Percentiles rank a stretch among this genome's conserved stretches.
These are phyloP conservation scores for Aethina tumida DNA, from an alignment of 1,140 invertebrate species.

Conservation along the genomic window DNA sequence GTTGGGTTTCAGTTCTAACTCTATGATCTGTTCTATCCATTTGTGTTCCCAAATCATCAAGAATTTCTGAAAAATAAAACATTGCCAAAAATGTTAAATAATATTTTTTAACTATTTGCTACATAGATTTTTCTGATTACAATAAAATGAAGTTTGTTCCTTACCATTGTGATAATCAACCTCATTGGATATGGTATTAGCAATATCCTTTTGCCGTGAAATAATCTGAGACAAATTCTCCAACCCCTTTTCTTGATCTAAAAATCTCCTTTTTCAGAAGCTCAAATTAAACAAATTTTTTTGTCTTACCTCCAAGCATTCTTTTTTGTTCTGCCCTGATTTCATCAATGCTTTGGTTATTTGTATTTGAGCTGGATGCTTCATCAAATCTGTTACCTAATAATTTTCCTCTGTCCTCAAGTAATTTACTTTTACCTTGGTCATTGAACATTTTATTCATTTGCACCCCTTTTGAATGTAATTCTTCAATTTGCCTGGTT, in stretches of 20 bases:
- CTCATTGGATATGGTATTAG: constrained; percentile 62
- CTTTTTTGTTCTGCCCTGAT: constrained; percentile 22
- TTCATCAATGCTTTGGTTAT: constrained; percentile 14
- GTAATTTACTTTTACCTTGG: constrained; percentile 25
- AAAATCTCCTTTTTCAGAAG: no score
- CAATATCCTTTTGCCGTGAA: constrained; percentile 65
- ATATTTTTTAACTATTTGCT: not conserved
- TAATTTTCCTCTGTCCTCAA: constrained; percentile 23
- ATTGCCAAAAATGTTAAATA: constrained; percentile 5
- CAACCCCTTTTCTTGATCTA: constrained; percentile 67
- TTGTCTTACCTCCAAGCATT: constrained; percentile 27
- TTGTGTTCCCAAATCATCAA: constrained; percentile 67
- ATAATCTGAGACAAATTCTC: constrained; percentile 68
- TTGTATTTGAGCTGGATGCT: not conserved
- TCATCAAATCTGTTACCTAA: constrained; percentile 17
- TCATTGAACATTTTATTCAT: constrained; percentile 45
- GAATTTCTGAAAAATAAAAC: constrained; percentile 51
- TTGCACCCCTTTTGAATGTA: constrained; percentile 47
- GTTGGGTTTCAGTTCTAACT: constrained; percentile 54
- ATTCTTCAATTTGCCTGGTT: constrained; percentile 44
- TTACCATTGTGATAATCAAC: constrained; percentile 70
- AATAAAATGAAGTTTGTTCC: constrained; percentile 1
- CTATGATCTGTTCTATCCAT: constrained; percentile 60
- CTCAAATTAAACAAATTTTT: constrained; percentile 2
- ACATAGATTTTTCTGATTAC: not conserved